These are phyloP conservation scores for Palloptera scutellata DNA, from an alignment of 2,888 invertebrate genomes.

Conservation along the genomic window DNA sequence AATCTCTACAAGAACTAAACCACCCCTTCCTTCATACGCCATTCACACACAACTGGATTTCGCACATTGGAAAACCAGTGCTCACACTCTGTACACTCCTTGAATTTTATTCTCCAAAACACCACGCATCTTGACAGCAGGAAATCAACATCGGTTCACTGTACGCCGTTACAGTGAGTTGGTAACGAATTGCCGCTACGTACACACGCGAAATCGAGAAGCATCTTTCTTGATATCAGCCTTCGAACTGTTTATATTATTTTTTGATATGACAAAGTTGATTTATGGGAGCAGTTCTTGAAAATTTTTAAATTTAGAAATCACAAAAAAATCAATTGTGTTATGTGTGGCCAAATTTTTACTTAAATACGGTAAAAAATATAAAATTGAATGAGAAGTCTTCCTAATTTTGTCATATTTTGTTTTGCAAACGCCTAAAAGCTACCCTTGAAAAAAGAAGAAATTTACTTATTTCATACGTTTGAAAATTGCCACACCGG, in stretches of 20 bases:
- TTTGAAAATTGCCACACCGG: no score
- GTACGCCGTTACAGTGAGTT: constrained; percentile 53
- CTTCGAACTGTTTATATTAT: no score
- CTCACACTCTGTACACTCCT: constrained; percentile 11
- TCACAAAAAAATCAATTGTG: not conserved
- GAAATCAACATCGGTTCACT: constrained; percentile 49
- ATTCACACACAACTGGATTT: not conserved
- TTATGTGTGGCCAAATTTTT: not conserved
- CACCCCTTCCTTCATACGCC: constrained; percentile 7
- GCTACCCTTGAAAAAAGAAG: constrained; percentile 35
- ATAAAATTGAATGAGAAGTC: not conserved
- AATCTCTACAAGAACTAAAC: constrained; percentile 27
- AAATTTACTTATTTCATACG: not conserved
- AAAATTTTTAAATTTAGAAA: no score
- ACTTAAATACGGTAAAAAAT: not conserved
- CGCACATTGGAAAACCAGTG: constrained; percentile 19
- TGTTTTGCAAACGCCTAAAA: constrained; percentile 3
- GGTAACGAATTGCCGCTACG: constrained; percentile 50
- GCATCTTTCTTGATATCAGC: not conserved
- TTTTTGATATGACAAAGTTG: no score
- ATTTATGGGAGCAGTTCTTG: no score
- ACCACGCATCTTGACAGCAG: constrained; percentile 18
- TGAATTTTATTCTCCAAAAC: constrained; percentile 11
- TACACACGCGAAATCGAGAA: constrained; percentile 41
- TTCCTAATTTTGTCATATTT: not conserved